These are phyloP conservation scores for Globodera rostochiensis DNA, from an alignment of 1,140 invertebrate genomes.

Conservation along the genomic window DNA sequence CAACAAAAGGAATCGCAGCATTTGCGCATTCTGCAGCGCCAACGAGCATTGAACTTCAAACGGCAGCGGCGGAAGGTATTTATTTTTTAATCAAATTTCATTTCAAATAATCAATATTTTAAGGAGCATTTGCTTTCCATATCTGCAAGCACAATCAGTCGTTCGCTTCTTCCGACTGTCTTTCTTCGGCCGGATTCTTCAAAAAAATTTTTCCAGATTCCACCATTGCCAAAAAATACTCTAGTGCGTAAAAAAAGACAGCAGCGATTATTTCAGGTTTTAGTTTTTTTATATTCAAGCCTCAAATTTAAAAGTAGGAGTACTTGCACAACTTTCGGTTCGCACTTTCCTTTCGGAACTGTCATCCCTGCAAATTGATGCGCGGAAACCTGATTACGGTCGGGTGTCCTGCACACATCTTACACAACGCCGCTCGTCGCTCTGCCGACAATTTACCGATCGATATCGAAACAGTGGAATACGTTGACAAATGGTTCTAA, in stretches of 20 bases:
- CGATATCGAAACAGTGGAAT: not conserved
- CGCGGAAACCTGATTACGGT: not conserved
- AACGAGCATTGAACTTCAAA: not conserved
- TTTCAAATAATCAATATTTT: not conserved
- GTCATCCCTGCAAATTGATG: not conserved
- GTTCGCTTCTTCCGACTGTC: not conserved
- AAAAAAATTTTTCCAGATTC: not conserved
- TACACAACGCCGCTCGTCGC: not conserved
- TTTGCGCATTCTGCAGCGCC: not conserved
- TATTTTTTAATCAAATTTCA: too few species aligned
- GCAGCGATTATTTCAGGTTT: not conserved
- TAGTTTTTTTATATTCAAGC: not conserved
- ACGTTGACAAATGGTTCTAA: not conserved
- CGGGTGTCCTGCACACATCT: not conserved
- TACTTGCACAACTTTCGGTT: not conserved
- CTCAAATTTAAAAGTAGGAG: not conserved
- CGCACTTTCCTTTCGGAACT: not conserved
- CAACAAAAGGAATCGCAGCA: not conserved
- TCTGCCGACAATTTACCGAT: not conserved
- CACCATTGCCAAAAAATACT: not conserved
- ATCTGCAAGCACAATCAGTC: not conserved
- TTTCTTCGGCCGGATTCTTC: not conserved
- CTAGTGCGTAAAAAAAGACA: not conserved
- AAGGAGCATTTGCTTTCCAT: not conserved
- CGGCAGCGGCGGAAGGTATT: conserved; percentile 6